These are phyloP conservation scores for Linyphia triangularis DNA, from an alignment of 2,888 invertebrate species.

Conservation along the genomic window DNA sequence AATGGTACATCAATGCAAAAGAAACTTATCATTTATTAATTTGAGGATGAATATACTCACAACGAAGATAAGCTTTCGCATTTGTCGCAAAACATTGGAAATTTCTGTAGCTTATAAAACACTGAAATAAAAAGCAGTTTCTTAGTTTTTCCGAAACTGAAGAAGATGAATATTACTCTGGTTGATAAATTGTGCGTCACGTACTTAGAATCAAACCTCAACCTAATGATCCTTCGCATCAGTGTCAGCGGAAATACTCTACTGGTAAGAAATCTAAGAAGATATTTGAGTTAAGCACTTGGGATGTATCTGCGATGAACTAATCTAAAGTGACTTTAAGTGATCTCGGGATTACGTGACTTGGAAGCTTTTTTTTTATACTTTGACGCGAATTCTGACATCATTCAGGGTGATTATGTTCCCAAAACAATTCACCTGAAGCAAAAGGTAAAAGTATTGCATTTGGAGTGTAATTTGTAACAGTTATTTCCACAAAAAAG, in stretches of 20 bases:
- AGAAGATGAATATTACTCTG: background rate
- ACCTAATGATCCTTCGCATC: background rate
- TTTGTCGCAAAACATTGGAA: too few species aligned
- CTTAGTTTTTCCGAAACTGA: background rate
- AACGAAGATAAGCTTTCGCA: too few species aligned
- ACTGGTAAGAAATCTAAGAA: background rate
- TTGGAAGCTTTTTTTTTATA: slow-evolving; percentile 39
- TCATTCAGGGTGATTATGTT: slow-evolving; percentile 44
- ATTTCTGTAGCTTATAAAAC: too few species aligned
- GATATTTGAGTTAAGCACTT: background rate
- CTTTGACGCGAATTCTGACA: slow-evolving; percentile 23
- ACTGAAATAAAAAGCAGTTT: too few species aligned
- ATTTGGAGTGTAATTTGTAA: slow-evolving; percentile 39
- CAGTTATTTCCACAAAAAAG: slow-evolving; percentile 29
- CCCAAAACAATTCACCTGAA: slow-evolving; percentile 27
- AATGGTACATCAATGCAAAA: too few species aligned
- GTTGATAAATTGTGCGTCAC: background rate
- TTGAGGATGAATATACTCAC: too few species aligned
- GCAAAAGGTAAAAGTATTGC: slow-evolving; percentile 12
- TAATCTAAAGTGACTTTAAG: slow-evolving; percentile 57
- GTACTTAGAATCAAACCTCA: background rate
- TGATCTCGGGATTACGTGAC: slow-evolving; percentile 59
- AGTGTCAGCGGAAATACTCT: background rate
- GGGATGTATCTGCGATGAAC: slow-evolving; percentile 2
- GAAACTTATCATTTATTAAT: too few species aligned